These are phyloP conservation scores for Coenonympha arcania DNA, from an alignment of 2,888 invertebrate species.

Conservation along the genomic window DNA sequence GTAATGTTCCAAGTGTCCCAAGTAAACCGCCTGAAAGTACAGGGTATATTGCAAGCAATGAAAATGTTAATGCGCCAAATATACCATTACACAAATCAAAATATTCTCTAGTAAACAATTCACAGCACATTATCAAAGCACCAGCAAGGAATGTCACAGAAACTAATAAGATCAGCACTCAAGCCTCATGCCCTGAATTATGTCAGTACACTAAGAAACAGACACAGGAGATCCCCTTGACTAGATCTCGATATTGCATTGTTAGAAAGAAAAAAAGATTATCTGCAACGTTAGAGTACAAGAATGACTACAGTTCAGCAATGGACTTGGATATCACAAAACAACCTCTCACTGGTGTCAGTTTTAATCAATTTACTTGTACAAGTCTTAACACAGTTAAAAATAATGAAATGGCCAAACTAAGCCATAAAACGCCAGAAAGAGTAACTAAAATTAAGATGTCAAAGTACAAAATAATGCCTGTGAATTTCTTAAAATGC, in stretches of 20 bases:
- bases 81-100: slow-evolving; percentile 23
- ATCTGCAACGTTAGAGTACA: not conserved
- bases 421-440: slow-evolving; percentile 11
- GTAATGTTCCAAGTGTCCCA: slow-evolving; percentile 7
- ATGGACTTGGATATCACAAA: not conserved
- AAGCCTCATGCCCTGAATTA: not conserved
- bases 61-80: slow-evolving; percentile 6
- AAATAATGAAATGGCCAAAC: slow-evolving; percentile 7
- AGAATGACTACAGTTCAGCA: slow-evolving; percentile 13
- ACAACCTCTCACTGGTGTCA: not conserved
- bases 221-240: slow-evolving; percentile 7
- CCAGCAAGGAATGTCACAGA: not conserved
- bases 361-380: not conserved
- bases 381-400: not conserved
- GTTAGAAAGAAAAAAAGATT: slow-evolving; percentile 37
- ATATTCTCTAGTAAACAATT: slow-evolving; percentile 23
- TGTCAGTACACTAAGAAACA: slow-evolving; percentile 26
- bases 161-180: not conserved
- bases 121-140: not conserved
- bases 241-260: slow-evolving; percentile 46
- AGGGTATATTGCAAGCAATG: not conserved
- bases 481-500: slow-evolving; percentile 43
- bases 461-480: slow-evolving; percentile 58
- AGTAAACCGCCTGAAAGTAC: not conserved
- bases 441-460: slow-evolving; percentile 46